A percentile compares a stretch with the other conserved stretches of the same genome.
Conservation (phyloP, 2,797 vertebrate species). For the Gambelia wislizenii region DNA sequence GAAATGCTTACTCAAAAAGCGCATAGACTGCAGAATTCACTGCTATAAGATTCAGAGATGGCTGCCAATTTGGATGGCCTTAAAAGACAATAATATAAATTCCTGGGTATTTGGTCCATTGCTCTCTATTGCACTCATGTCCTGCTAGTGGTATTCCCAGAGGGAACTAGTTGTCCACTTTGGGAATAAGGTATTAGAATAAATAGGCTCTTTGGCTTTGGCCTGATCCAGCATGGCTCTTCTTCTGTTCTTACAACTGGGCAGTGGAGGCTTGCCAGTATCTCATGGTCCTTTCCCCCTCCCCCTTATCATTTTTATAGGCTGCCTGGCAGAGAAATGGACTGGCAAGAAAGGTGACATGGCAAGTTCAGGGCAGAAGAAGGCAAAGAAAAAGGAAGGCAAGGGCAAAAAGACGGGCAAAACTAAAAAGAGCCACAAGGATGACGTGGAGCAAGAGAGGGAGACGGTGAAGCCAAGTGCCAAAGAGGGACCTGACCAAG, state of each 20-base stretch:
- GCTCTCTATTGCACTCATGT: no score
- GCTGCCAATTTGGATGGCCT: no score
- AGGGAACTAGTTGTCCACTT: no score
- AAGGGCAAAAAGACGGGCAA: constrained; percentile 64
- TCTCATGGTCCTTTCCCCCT: neutral
- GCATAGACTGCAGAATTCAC: no score
- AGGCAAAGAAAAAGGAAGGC: constrained; percentile 82
- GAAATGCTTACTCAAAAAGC: no score
- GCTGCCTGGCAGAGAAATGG: constrained; percentile 88
- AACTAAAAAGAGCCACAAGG: constrained; percentile 57
- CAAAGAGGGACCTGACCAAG: constrained; percentile 21
- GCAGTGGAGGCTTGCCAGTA: fast-evolving
- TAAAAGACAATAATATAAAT: no score
- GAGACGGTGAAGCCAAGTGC: constrained; percentile 68
- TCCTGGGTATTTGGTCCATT: no score
- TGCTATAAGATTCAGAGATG: no score
- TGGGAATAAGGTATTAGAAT: no score
- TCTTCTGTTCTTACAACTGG: neutral
- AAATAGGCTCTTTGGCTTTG: no score
- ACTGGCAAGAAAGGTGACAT: constrained; percentile 86
- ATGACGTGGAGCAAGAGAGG: constrained; percentile 16
- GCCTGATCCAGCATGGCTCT: no score
- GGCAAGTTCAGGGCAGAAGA: constrained; percentile 81
- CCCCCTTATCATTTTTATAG: constrained; percentile 69
- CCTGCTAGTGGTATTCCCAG: no score